These are phyloP conservation scores for Zeuzera pyrina DNA, from an alignment of 2,888 invertebrate genomes.

Conservation along the genomic window DNA sequence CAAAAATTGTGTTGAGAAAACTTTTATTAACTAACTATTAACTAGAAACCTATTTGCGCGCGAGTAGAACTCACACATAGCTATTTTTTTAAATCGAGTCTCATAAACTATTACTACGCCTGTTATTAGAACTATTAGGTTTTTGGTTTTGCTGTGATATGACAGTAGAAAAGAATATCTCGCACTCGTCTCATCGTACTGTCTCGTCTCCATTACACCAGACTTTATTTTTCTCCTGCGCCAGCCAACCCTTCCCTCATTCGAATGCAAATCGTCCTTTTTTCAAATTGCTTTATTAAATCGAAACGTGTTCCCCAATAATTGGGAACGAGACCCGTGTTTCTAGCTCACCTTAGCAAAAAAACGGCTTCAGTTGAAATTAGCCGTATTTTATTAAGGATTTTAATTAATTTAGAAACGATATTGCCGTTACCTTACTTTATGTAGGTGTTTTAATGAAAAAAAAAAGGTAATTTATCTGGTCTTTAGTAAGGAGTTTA, in stretches of 20 bases:
- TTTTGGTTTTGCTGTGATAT: no score
- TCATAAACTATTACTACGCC: no score
- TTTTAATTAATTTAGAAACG: constrained; percentile 1
- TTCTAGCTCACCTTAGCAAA: constrained; percentile 15
- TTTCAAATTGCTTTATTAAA: constrained; percentile 68
- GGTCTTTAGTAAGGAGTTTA: no score
- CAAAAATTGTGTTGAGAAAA: no score
- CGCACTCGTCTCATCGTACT: not conserved
- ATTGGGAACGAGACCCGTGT: constrained; percentile 19
- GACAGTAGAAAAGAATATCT: not conserved
- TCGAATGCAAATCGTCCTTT: constrained; percentile 57
- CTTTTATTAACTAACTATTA: no score
- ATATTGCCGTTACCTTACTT: no score
- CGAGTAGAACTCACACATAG: no score
- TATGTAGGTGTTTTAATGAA: no score
- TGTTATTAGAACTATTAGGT: no score
- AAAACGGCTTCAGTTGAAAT: constrained; percentile 19
- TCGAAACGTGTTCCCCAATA: constrained; percentile 62
- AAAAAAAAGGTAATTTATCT: no score
- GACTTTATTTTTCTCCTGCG: constrained; percentile 4
- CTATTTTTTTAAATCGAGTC: no score
- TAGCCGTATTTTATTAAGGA: not conserved
- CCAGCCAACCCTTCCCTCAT: constrained; percentile 44
- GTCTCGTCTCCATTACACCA: constrained; percentile 7
- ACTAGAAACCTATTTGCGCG: no score